Evolutionary conservation across 1,140 invertebrate species (phyloP), one percentile per base, ranked within the genome.

Genomic region (Pseudomyrmex cubaensis): DNA sequence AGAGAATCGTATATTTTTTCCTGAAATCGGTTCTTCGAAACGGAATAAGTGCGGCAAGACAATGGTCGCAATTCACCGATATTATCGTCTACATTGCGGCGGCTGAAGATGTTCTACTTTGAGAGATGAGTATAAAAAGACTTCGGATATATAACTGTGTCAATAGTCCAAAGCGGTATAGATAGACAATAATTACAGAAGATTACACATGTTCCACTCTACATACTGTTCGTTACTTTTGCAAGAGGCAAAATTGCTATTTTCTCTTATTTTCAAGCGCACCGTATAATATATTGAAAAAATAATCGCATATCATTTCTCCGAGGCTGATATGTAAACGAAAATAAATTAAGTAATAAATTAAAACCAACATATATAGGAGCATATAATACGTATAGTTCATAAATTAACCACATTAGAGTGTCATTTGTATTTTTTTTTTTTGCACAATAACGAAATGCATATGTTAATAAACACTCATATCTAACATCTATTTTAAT

Each of bases 1-100:
- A 67, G 48, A 9, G 62, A 77, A 77, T 66, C 3, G 74, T 77
- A 77, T 77, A 77, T 46, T 67, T 20, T 12, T 77, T 67, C 74
- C 35, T 77, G 66, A 44, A 80, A 80, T 50, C 61, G 44, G 66
- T 50, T 80, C 64, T 78, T 78, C 50, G 17, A 13, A 50, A 78
- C 67, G 66, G 50, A 52, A 66, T 48, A 48, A 76, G 35, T 20
- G n/a, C 57, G 52, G 70, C 48, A 61, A 74, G 44, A 56, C 56
- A 57, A 8, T 25, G 25, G 17, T 8, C 17, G 56, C 56, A 80
- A 80, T 80, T 80, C 76, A n/a, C 54, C 54, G 54, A 62, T n/a
- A 69, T 78, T 69, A 76, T 63, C 50, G 76, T 69, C 64, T 69
- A 46, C 52, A 46, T 57, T 78, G 52, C 69, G 64, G 44, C 35